These are phyloP conservation scores for Dinoponera quadriceps DNA, from an alignment of 1,140 invertebrate genomes.

Conservation along the genomic window DNA sequence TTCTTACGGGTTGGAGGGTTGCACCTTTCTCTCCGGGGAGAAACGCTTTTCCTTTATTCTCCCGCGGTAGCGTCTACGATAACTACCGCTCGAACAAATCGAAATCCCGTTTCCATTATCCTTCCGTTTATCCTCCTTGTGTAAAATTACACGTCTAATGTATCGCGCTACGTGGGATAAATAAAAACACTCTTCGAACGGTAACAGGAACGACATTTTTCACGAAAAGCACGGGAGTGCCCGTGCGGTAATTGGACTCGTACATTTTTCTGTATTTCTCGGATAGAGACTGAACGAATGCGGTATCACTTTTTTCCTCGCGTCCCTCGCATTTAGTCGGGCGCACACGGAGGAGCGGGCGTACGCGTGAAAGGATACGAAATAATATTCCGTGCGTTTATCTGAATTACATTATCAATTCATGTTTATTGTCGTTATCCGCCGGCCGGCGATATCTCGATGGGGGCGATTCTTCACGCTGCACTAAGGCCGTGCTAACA, in stretches of 20 bases:
- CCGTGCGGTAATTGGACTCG: neutral
- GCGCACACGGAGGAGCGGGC: too few relatives aligned
- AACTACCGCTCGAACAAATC: neutral
- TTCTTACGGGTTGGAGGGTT: neutral
- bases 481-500: conserved; percentile 11
- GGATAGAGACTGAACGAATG: neutral
- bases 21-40: neutral
- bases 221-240: neutral
- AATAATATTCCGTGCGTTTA: neutral
- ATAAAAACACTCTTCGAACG: too few relatives aligned
- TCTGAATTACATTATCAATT: too few relatives aligned
- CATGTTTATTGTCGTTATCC: neutral
- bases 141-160: too few relatives aligned
- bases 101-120: neutral
- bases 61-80: neutral
- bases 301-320: neutral
- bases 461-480: conserved; percentile 10
- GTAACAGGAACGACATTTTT: neutral
- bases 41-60: conserved; percentile 12
- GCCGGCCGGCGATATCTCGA: neutral
- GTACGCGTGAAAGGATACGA: neutral
- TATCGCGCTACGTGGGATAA: too few relatives aligned
- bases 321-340: too few relatives aligned
- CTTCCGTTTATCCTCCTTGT: too few relatives aligned
- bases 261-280: neutral